Conservation (phyloP, 1,140 invertebrate genomes). For the Pachyrhynchus sulphureomaculatus region DNA sequence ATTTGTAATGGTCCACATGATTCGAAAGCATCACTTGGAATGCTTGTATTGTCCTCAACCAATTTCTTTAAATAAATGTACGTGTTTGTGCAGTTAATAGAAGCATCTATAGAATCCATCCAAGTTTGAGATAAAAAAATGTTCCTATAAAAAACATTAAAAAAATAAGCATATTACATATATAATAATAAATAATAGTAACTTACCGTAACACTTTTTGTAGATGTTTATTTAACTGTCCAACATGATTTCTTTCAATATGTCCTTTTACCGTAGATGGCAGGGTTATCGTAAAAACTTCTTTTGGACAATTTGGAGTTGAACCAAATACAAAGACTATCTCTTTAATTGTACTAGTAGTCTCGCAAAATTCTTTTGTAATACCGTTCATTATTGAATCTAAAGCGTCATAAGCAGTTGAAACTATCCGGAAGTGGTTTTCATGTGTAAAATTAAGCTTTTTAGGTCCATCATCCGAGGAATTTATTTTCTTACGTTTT, state of each 20-base stretch:
- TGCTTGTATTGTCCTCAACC: background rate
- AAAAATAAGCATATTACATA: background rate
- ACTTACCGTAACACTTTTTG: constrained; percentile 36
- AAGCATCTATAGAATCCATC: constrained; percentile 31
- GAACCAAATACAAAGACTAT: constrained; percentile 34
- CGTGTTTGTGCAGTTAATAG: constrained; percentile 33
- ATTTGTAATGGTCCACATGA: constrained; percentile 20
- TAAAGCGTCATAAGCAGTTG: constrained; percentile 30
- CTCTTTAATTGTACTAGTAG: constrained; percentile 19
- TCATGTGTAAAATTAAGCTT: constrained; percentile 28
- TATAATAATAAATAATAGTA: background rate
- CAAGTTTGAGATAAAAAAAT: constrained; percentile 36
- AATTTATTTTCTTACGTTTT: constrained; percentile 29
- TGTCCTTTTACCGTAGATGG: constrained; percentile 26
- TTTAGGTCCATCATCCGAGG: background rate
- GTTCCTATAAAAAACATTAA: constrained; percentile 20
- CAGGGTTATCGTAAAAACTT: constrained; percentile 33
- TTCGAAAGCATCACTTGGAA: constrained; percentile 24
- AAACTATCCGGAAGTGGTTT: constrained; percentile 35
- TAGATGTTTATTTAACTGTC: constrained; percentile 30
- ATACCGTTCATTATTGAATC: constrained; percentile 33
- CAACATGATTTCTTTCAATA: constrained; percentile 34
- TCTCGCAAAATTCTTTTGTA: constrained; percentile 26
- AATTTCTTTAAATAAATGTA: constrained; percentile 36
- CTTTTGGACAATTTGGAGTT: constrained; percentile 33